Conservation (phyloP, 2,797 vertebrate genomes). For the Pteropus rufus region DNA sequence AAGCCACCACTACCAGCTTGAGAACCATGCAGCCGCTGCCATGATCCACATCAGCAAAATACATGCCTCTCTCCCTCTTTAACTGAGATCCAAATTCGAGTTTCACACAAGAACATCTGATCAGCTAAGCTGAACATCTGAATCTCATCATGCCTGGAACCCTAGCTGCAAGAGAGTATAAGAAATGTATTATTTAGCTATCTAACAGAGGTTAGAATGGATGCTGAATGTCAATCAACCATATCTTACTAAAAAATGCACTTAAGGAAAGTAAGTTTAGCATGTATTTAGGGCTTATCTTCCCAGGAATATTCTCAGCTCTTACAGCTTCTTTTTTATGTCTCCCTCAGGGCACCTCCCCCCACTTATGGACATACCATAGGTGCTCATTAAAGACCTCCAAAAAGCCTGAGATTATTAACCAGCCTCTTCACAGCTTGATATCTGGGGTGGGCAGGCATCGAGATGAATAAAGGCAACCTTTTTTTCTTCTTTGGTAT, state of each 20-base stretch:
- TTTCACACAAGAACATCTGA: not conserved
- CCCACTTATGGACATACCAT: not conserved
- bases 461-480: conserved; percentile 55
- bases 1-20: not conserved
- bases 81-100: not conserved
- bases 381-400: conserved; percentile 48
- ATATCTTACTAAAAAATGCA: not conserved
- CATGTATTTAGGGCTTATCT: not conserved
- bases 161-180: conserved; percentile 51
- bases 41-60: not conserved
- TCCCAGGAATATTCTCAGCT: conserved; percentile 31
- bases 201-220: not conserved
- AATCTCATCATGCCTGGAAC: not conserved
- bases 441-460: conserved; percentile 56
- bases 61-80: not conserved
- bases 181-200: not conserved
- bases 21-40: not conserved
- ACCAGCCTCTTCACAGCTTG: not conserved
- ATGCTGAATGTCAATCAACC: not conserved
- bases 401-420: conserved; percentile 36
- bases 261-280: conserved; percentile 22
- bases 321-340: conserved; percentile 13
- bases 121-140: not conserved
- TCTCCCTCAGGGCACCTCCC: not conserved
- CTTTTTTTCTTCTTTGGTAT: conserved; percentile 2